Conservation (phyloP, 2,797 vertebrate species). For the Diplodus puntazzo region DNA sequence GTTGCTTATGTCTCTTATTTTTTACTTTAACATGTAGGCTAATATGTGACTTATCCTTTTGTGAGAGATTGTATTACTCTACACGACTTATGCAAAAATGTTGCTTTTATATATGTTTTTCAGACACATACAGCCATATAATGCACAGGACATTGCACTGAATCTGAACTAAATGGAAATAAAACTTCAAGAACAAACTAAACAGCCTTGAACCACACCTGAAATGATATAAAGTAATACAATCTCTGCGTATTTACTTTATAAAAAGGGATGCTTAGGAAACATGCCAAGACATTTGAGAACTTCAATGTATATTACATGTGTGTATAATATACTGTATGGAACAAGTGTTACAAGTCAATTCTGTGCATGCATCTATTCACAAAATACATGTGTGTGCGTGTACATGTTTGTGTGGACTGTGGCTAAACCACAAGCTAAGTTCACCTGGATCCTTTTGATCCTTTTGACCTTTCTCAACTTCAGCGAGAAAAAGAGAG, state of each 20-base stretch:
- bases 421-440: slow-evolving; percentile 88
- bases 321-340: slow-evolving; percentile 40
- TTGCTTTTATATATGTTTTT: slow-evolving; percentile 18
- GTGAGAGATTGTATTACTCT: slow-evolving; percentile 80
- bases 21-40: slow-evolving; percentile 40
- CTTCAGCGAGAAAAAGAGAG: slow-evolving; percentile 85
- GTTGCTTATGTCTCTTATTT: slow-evolving; percentile 43
- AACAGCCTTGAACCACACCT: slow-evolving; percentile 14
- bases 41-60: slow-evolving; percentile 45
- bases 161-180: slow-evolving; percentile 11
- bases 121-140: slow-evolving; percentile 10
- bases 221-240: slow-evolving; percentile 69
- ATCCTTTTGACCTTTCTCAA: slow-evolving; percentile 96
- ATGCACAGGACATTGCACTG: background rate
- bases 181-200: slow-evolving; percentile 10
- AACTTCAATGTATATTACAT: slow-evolving; percentile 49
- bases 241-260: slow-evolving; percentile 68
- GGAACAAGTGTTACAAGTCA: slow-evolving; percentile 33
- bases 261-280: slow-evolving; percentile 51
- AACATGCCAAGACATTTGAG: slow-evolving; percentile 73
- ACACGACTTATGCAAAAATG: slow-evolving; percentile 20
- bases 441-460: slow-evolving; percentile 99
- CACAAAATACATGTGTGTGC: slow-evolving; percentile 30
- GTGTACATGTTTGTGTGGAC: slow-evolving; percentile 51
- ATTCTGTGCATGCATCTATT: slow-evolving; percentile 45